Percentiles rank a stretch among this genome's conserved stretches.
These are phyloP conservation scores for Agonum fuliginosum DNA, from an alignment of 2,888 invertebrate species.

Conservation along the genomic window DNA sequence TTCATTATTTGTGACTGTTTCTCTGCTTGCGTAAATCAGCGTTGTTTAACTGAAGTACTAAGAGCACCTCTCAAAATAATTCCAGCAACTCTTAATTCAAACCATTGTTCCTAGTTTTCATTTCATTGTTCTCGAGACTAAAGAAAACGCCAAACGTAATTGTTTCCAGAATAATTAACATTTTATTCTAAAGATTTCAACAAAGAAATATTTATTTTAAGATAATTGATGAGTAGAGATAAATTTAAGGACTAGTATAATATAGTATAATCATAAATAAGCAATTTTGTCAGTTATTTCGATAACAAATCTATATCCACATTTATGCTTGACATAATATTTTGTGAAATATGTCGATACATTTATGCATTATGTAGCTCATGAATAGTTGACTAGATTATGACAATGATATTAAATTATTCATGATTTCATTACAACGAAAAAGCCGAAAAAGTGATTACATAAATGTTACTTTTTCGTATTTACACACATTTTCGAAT, in stretches of 20 bases:
- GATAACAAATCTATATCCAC: not conserved
- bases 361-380: not conserved
- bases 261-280: not conserved
- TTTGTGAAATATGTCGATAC: not conserved
- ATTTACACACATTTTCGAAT: not conserved
- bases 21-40: constrained; percentile 17
- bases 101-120: constrained; percentile 11
- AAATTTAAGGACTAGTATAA: not conserved
- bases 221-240: not conserved
- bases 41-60: constrained; percentile 25
- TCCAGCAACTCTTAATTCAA: constrained; percentile 7
- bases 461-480: not conserved
- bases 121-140: not conserved
- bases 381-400: constrained; percentile 7
- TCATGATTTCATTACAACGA: constrained; percentile 2
- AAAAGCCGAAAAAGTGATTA: not conserved
- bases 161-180: not conserved
- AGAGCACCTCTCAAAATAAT: constrained; percentile 21
- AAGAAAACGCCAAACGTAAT: not conserved
- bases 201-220: not conserved
- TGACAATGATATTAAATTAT: constrained; percentile 2
- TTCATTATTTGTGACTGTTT: constrained; percentile 23
- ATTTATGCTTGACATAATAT: not conserved
- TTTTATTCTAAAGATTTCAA: not conserved
- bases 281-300: too few relatives aligned